A percentile compares a stretch with the other conserved stretches of the same genome.
Evolutionary conservation across 2,888 invertebrate species (phyloP).

Genomic region (Trissonchulus latispiculum): DNA sequence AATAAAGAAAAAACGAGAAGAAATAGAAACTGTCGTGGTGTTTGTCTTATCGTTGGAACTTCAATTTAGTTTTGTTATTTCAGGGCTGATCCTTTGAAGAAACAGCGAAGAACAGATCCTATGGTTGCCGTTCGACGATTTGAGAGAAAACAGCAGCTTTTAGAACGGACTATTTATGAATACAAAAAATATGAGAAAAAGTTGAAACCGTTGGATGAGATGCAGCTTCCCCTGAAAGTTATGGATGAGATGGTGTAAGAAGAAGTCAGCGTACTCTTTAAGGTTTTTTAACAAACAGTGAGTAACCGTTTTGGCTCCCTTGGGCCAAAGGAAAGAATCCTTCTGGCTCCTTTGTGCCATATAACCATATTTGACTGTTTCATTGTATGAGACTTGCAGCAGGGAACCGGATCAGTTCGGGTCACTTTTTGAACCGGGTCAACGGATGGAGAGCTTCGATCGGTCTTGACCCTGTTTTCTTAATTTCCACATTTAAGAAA

Average conservation of each 20-base stretch:
- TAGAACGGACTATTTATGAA: constrained; percentile 74
- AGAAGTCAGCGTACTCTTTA: not conserved
- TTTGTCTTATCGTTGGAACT: not conserved
- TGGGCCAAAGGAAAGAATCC: too few species aligned
- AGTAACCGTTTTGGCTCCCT: too few species aligned
- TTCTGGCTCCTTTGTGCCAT: too few species aligned
- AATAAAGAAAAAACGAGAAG: not conserved
- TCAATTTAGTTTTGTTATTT: constrained; percentile 16
- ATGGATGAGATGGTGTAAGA: not conserved
- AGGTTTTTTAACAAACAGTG: not conserved
- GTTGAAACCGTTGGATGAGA: constrained; percentile 78
- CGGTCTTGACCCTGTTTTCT: too few species aligned
- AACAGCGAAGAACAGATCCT: constrained; percentile 75
- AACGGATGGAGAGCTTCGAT: too few species aligned
- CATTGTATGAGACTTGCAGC: too few species aligned
- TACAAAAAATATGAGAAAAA: constrained; percentile 69
- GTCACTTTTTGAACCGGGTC: too few species aligned
- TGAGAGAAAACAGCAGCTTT: constrained; percentile 64
- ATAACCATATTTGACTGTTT: too few species aligned
- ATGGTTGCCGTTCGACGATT: constrained; percentile 66
- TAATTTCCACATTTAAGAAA: too few species aligned
- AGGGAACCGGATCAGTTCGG: too few species aligned
- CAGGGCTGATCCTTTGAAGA: constrained; percentile 78
- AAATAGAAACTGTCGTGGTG: not conserved
- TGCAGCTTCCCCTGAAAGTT: constrained; percentile 51